A percentile compares a stretch with the other conserved stretches of the same genome.
phyloP scores from a whole-genome alignment of 2,797 vertebrate species.

The Eupleurogrammus muticus region DNA sequence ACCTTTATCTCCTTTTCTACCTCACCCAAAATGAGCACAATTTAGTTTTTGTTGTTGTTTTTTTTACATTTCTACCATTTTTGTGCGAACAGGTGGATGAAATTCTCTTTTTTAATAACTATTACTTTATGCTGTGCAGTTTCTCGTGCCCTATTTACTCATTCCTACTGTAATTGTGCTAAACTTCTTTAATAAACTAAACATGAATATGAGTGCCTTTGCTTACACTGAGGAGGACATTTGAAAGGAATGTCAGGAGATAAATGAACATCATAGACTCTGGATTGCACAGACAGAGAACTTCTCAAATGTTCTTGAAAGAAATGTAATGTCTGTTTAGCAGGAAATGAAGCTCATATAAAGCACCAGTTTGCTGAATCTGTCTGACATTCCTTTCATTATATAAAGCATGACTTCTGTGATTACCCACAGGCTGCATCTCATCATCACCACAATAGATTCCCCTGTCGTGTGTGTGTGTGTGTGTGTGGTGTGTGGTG shows the following conservation, averaged over 20 bases:
- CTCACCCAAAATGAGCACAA: not conserved
- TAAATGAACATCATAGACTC: not conserved
- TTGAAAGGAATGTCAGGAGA: conserved; percentile 23
- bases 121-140: not conserved
- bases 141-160: not conserved
- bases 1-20: no score
- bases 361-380: not conserved
- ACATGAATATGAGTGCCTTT: conserved; percentile 12
- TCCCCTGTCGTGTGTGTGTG: conserved; percentile 19
- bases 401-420: conserved; percentile 57
- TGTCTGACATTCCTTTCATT: conserved; percentile 58
- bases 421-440: conserved; percentile 64
- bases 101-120: conserved; percentile 5
- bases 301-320: not conserved
- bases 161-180: conserved; percentile 1
- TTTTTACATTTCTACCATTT: not conserved
- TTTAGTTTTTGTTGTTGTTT: not conserved
- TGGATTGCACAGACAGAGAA: not conserved
- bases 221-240: not conserved
- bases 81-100: conserved; percentile 14
- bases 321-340: conserved; percentile 6
- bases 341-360: no score
- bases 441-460: conserved; percentile 50
- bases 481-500: conserved; percentile 21
- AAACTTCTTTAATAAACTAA: conserved; percentile 9